phyloP scores from a whole-genome alignment of 1,140 invertebrate genomes.

The Probaryconus sp. region DNA sequence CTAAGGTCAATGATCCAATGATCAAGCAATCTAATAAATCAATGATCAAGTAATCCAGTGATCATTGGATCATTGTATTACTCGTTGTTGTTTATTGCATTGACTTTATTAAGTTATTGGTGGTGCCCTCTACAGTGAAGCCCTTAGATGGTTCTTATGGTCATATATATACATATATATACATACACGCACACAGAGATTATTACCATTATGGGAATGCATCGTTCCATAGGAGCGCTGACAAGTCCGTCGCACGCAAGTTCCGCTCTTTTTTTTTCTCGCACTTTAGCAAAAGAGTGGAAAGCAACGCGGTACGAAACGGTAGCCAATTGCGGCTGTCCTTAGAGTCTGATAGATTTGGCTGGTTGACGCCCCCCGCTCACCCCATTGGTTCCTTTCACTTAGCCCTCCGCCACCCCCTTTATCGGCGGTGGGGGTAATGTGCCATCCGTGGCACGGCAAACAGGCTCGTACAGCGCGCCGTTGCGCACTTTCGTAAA shows the following conservation, averaged over 20 bases:
- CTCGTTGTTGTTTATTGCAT: too few species aligned
- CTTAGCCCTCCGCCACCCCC: slow-evolving; percentile 13
- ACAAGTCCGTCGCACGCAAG: slow-evolving; percentile 56
- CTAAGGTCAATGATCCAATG: too few species aligned
- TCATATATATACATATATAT: slow-evolving; percentile 32
- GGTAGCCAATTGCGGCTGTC: slow-evolving; percentile 42
- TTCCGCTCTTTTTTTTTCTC: slow-evolving; percentile 48
- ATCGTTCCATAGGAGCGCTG: slow-evolving; percentile 41
- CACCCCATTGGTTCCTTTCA: slow-evolving; percentile 42
- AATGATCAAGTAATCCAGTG: too few species aligned
- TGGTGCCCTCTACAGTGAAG: slow-evolving; percentile 30
- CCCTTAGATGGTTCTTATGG: slow-evolving; percentile 47
- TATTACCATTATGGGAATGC: slow-evolving; percentile 60
- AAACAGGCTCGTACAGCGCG: slow-evolving; percentile 31
- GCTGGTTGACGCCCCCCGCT: slow-evolving; percentile 36
- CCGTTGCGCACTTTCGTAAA: slow-evolving; percentile 56
- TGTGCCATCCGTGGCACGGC: not conserved
- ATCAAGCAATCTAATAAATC: too few species aligned
- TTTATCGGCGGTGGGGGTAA: not conserved
- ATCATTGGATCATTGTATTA: too few species aligned
- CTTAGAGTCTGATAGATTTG: slow-evolving; percentile 23
- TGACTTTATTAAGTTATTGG: slow-evolving; percentile 41
- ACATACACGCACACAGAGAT: slow-evolving; percentile 38
- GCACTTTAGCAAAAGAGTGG: slow-evolving; percentile 40
- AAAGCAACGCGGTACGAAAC: slow-evolving; percentile 43